Evolutionary conservation across 2,797 vertebrate genomes (phyloP).

Genomic region (Glyptemys insculpta): DNA sequence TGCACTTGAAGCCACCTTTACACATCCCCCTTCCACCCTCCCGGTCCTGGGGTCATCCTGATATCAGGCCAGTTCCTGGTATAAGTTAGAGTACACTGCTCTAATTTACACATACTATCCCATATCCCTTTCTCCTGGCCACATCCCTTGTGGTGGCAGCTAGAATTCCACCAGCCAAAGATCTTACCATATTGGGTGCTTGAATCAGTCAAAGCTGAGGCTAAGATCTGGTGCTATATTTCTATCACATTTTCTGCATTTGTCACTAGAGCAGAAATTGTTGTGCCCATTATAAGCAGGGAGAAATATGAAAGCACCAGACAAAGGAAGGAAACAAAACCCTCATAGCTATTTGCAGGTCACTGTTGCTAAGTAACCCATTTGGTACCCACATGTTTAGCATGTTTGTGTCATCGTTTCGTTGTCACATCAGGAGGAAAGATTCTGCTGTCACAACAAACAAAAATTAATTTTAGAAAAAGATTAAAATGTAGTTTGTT

Average conservation of each 20-base stretch:
- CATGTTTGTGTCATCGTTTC: not conserved
- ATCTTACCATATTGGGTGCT: not conserved
- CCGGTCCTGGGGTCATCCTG: not conserved
- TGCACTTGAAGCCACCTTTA: not conserved
- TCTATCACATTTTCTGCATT: not conserved
- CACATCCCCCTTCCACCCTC: not conserved
- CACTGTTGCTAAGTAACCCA: not conserved
- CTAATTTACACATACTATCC: not conserved
- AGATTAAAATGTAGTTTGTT: not conserved
- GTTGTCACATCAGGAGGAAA: rapidly evolving
- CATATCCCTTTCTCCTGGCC: not conserved
- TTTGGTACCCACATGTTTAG: not conserved
- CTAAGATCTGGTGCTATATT: not conserved
- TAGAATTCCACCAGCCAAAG: not conserved
- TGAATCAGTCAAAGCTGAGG: not conserved
- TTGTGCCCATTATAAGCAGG: not conserved
- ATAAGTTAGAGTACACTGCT: rapidly evolving
- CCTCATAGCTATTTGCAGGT: not conserved
- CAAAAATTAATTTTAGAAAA: not conserved
- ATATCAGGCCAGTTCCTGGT: not conserved
- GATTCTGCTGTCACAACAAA: not conserved
- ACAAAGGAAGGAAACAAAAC: not conserved
- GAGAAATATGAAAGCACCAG: not conserved
- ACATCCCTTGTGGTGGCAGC: not conserved
- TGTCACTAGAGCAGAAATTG: not conserved